Evolutionary conservation across 1,140 invertebrate species (phyloP).

Genomic region (Brachionus rotundiformis): DNA sequence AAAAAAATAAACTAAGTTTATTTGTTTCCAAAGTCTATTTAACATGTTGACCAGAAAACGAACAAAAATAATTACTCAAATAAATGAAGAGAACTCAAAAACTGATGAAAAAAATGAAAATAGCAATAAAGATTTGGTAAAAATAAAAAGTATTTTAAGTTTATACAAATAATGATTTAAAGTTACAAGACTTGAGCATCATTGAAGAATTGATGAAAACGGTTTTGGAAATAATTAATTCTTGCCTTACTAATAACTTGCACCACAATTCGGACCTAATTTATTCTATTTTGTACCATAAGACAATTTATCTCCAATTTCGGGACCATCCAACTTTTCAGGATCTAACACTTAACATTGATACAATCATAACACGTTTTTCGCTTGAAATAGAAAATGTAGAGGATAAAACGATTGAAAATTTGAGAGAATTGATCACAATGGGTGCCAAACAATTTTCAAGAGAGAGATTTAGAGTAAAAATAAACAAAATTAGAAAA

Average conservation of each 20-base stretch:
- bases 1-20: slow-evolving; percentile 8
- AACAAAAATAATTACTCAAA: slow-evolving; percentile 57
- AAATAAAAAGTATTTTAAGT: neutral
- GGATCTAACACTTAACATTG: slow-evolving; percentile 93
- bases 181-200: slow-evolving; percentile 85
- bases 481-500: too few relatives aligned
- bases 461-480: slow-evolving; percentile 82
- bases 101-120: slow-evolving; percentile 56
- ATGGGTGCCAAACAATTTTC: slow-evolving; percentile 84
- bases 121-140: slow-evolving; percentile 54
- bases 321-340: slow-evolving; percentile 84
- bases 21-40: slow-evolving; percentile 31
- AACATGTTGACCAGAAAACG: slow-evolving; percentile 81
- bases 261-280: slow-evolving; percentile 89
- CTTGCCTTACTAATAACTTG: slow-evolving; percentile 81
- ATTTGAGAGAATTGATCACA: slow-evolving; percentile 82
- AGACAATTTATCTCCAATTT: slow-evolving; percentile 83
- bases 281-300: slow-evolving; percentile 91
- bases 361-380: slow-evolving; percentile 81
- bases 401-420: slow-evolving; percentile 75
- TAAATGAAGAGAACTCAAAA: slow-evolving; percentile 55
- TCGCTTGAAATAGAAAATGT: slow-evolving; percentile 74
- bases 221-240: slow-evolving; percentile 94
- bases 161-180: slow-evolving; percentile 5
- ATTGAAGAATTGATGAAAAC: slow-evolving; percentile 88